Percentiles rank a stretch among this genome's conserved stretches.
phyloP scores from a whole-genome alignment of 2,888 invertebrate genomes.

The Griposia aprilina region DNA sequence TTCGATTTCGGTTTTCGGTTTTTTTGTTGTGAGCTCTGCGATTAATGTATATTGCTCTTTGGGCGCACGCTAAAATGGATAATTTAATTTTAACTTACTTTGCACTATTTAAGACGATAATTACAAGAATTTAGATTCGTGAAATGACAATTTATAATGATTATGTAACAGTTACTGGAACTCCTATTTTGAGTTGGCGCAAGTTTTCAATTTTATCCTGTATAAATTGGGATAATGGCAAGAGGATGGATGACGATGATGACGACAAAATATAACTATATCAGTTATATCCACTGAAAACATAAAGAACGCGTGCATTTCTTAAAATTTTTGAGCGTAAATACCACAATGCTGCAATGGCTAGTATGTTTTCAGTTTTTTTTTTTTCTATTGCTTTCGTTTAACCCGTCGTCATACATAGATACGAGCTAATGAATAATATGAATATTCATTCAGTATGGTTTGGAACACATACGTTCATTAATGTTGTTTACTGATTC shows the following conservation, averaged over 20 bases:
- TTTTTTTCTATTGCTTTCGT: conserved; percentile 9
- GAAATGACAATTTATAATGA: too few relatives aligned
- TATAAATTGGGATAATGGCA: not conserved
- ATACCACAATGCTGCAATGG: conserved; percentile 3
- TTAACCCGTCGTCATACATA: not conserved
- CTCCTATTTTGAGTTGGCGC: too few relatives aligned
- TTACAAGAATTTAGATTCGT: too few relatives aligned
- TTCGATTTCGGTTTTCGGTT: too few relatives aligned
- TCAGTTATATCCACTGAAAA: not conserved
- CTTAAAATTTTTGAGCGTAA: not conserved
- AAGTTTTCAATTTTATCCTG: too few relatives aligned
- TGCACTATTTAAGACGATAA: too few relatives aligned
- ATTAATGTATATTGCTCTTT: too few relatives aligned
- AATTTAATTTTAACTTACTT: too few relatives aligned
- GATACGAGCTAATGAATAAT: conserved; percentile 39
- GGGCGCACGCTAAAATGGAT: too few relatives aligned
- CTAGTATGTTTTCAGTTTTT: too few relatives aligned
- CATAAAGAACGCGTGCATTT: not conserved
- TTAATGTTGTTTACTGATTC: conserved; percentile 53
- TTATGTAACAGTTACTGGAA: too few relatives aligned
- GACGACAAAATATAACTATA: not conserved
- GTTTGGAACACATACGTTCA: conserved; percentile 35
- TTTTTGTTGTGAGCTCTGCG: too few relatives aligned
- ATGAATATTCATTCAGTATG: conserved; percentile 42
- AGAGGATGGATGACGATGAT: not conserved